Base-by-base conservation (phyloP, 1,140 invertebrate species). In the Neodiprion fabricii region DNA sequence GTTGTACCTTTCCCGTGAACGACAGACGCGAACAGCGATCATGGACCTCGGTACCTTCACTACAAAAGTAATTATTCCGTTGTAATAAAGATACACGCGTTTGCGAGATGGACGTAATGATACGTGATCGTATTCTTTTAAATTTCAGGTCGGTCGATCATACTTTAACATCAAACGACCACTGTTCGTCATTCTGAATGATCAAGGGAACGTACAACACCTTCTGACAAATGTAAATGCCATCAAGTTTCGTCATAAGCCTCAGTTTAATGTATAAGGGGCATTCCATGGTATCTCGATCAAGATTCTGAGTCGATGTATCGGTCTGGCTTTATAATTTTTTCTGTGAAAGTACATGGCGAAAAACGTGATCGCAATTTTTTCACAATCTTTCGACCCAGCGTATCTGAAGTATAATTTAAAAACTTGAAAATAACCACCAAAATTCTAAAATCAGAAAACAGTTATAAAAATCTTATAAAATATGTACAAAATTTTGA, bases 91-190 rank as follows among this genome's bases (percentile, higher is more conserved):
- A 5, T 40, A 40, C 2, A 40, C 28, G 28, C 5, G 5, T 40
- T 40, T 40, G 5, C 28, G 28, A 40, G 28, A 40, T 40, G 28
- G 28, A 40, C 28, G 28, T 40, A 5, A 40, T 40, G 28, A 21
- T 21, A 21, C 17, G 17, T 21, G 17, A 40, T 40, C 28, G 28
- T 40, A 40, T 40, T 40, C 4, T 40, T 5, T 40, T 40, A 40
- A 40, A 61, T 61, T 61, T 9, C 67, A 88, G 87, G 70, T 87
- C 0, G 85, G 85, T 9, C 72, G 76, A 0, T 79, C 71, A 1
- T 87, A 86, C 75, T 82, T 82, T 71, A 80, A 82, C 23, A 82
- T 89, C 11, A 88, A 87, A 68, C 81, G 86, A 47, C 87, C 87
- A 5, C 76, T 89, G 67, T 89, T 89, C 72, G 81, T 89, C 10